Conservation (phyloP, 2,797 vertebrate genomes). For the Urophycis tenuis region DNA sequence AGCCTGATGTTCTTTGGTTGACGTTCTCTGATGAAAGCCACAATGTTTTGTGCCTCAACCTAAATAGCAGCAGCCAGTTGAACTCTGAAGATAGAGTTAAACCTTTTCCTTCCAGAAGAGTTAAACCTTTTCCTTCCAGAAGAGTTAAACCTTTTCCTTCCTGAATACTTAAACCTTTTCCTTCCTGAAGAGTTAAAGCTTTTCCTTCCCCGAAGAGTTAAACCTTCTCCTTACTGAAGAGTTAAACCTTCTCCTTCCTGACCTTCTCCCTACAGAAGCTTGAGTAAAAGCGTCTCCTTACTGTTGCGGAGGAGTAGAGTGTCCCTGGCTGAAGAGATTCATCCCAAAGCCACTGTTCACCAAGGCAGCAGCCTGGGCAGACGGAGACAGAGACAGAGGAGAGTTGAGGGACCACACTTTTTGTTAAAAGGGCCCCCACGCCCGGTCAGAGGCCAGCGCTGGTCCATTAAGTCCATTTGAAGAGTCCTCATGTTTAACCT, state of each 20-base stretch:
- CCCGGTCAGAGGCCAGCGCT: conserved; percentile 65
- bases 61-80: not conserved
- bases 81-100: not conserved
- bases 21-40: not conserved
- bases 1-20: not conserved
- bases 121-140: too few relatives aligned
- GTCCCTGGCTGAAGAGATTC: conserved; percentile 89
- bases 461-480: conserved; percentile 73
- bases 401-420: conserved; percentile 65
- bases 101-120: too few relatives aligned
- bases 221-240: too few relatives aligned
- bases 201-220: too few relatives aligned
- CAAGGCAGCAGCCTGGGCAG: conserved; percentile 79
- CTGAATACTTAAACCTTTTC: too few relatives aligned
- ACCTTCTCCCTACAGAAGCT: too few relatives aligned
- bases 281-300: too few relatives aligned
- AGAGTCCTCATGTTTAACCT: conserved; percentile 72
- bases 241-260: too few relatives aligned
- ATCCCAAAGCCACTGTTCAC: conserved; percentile 85
- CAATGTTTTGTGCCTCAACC: not conserved
- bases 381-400: conserved; percentile 18
- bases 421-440: conserved; percentile 58
- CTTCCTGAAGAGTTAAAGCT: too few relatives aligned
- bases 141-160: too few relatives aligned
- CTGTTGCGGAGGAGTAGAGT: conserved; percentile 90